These are phyloP conservation scores for Barnardius zonarius DNA, from an alignment of 2,113 vertebrate species.

Conservation along the genomic window DNA sequence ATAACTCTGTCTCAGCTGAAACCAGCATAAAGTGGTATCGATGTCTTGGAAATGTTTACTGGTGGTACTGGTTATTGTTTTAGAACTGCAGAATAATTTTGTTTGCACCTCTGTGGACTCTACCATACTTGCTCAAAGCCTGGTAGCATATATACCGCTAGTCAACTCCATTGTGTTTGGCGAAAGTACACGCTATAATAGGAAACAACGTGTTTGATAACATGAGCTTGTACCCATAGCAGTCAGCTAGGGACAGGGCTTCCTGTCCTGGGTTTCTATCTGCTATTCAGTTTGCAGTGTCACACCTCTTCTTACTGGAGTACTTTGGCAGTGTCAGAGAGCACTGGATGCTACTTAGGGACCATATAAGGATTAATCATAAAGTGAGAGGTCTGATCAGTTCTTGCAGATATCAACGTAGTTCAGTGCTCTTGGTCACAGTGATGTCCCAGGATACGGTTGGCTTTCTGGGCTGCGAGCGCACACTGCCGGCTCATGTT, in stretches of 20 bases:
- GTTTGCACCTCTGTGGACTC: background rate
- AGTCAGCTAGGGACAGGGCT: background rate
- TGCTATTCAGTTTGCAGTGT: background rate
- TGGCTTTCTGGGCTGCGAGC: no score
- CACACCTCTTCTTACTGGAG: background rate
- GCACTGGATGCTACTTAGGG: background rate
- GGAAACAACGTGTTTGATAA: background rate
- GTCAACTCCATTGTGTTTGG: background rate
- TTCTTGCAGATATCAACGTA: background rate
- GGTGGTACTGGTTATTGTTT: background rate
- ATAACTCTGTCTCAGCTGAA: background rate
- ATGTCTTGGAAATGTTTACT: background rate
- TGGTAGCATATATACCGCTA: background rate
- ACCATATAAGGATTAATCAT: background rate
- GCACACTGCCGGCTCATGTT: no score
- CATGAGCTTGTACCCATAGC: background rate
- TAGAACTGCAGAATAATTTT: background rate
- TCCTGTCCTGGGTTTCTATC: background rate
- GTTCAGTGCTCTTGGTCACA: background rate
- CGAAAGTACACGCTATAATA: background rate
- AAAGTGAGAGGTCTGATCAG: background rate
- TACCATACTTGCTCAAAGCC: background rate
- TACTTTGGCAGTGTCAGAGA: background rate
- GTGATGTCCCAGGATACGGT: background rate
- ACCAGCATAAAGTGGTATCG: background rate